A percentile compares a stretch with the other conserved stretches of the same genome.
Conservation (phyloP, 2,113 vertebrate species). For the Lycocorax pyrrhopterus region DNA sequence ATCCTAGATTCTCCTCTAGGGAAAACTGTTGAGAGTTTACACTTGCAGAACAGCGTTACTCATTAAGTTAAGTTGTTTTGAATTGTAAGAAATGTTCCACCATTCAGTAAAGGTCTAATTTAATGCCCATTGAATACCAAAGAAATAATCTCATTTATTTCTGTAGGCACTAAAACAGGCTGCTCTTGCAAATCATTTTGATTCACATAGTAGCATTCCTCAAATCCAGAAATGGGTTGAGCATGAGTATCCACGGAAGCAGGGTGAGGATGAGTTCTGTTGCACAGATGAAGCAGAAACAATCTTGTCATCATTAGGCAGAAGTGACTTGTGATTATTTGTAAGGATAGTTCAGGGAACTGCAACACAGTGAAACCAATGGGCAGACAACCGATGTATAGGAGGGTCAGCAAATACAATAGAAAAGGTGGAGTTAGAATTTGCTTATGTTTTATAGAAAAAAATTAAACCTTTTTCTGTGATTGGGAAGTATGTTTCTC, state of each 20-base stretch:
- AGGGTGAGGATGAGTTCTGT: not conserved
- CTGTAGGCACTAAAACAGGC: not conserved
- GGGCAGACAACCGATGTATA: not conserved
- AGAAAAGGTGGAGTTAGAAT: not conserved
- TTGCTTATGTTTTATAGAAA: not conserved
- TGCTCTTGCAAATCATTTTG: not conserved
- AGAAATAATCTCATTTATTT: not conserved
- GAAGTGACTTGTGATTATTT: not conserved
- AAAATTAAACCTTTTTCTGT: not conserved
- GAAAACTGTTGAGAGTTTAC: not conserved
- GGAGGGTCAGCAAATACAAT: not conserved
- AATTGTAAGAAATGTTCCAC: not conserved
- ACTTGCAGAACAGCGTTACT: not conserved
- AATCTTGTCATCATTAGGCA: not conserved
- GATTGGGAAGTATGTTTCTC: not conserved
- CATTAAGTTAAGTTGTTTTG: not conserved
- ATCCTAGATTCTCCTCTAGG: constrained; percentile 6
- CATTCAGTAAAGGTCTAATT: not conserved
- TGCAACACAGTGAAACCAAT: not conserved
- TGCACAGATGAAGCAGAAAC: not conserved
- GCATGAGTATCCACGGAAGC: not conserved
- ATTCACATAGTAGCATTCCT: not conserved
- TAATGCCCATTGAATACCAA: not conserved
- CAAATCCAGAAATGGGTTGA: not conserved
- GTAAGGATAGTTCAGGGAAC: not conserved